Percentiles rank a stretch among this genome's conserved stretches.
These are phyloP conservation scores for Procavia capensis DNA, from an alignment of 2,113 vertebrate species.

Conservation along the genomic window DNA sequence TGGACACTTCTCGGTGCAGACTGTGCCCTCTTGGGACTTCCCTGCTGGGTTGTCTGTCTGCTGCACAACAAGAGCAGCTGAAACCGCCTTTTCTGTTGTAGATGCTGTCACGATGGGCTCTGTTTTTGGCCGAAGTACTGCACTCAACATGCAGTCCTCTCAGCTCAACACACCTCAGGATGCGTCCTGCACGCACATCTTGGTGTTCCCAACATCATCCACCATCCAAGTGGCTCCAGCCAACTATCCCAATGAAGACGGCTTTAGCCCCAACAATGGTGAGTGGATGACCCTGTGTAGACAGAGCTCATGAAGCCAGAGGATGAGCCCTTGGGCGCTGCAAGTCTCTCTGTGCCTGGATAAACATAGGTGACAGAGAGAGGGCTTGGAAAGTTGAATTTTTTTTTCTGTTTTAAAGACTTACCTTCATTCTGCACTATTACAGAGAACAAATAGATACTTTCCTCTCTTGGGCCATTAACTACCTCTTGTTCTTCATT, in stretches of 20 bases:
- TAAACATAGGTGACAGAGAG: not conserved
- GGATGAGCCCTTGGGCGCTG: not conserved
- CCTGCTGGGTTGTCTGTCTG: not conserved
- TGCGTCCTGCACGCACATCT: constrained; percentile 98
- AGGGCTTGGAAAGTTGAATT: not conserved
- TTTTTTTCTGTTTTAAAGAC: not conserved
- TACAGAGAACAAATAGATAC: not conserved
- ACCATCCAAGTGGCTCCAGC: constrained; percentile 97
- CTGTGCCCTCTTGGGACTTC: not conserved
- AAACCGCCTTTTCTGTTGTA: constrained; percentile 64
- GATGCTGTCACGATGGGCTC: constrained; percentile 99
- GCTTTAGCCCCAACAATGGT: constrained; percentile 94
- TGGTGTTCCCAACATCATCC: constrained; percentile 98
- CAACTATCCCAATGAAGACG: constrained; percentile 96
- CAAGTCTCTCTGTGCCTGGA: not conserved
- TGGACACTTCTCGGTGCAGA: not conserved
- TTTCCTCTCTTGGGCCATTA: not conserved
- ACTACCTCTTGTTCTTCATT: constrained; percentile 1
- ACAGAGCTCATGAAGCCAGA: no score
- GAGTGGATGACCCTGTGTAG: not conserved
- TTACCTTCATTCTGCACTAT: not conserved
- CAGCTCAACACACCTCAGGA: constrained; percentile 99
- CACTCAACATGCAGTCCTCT: constrained; percentile 97
- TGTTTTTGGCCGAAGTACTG: constrained; percentile 97
- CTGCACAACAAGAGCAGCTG: not conserved